These are phyloP conservation scores for Tyria jacobaeae DNA, from an alignment of 2,888 invertebrate genomes.

Conservation along the genomic window DNA sequence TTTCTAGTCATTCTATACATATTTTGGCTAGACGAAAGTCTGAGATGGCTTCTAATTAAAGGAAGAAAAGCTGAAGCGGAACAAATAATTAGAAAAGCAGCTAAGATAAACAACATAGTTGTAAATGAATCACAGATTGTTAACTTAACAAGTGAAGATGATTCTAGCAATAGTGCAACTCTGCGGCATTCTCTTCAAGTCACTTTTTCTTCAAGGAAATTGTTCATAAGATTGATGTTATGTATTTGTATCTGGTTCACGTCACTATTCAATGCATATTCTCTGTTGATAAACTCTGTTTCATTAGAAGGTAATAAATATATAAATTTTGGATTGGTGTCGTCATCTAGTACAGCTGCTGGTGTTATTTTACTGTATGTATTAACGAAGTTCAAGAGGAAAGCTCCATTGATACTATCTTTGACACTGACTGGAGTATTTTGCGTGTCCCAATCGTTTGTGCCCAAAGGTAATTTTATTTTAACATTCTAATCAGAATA, in stretches of 20 bases:
- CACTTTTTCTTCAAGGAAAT: conserved; percentile 54
- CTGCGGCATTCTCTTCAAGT: conserved; percentile 28
- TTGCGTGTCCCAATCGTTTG: conserved; percentile 33
- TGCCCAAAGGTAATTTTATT: conserved; percentile 33
- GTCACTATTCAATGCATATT: conserved; percentile 83
- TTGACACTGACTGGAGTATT: conserved; percentile 36
- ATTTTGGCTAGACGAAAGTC: conserved; percentile 89
- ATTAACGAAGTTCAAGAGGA: conserved; percentile 82
- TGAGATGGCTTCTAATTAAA: conserved; percentile 91
- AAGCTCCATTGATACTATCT: conserved; percentile 63
- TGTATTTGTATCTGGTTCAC: conserved; percentile 68
- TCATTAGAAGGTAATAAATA: conserved; percentile 90
- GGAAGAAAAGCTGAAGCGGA: conserved; percentile 88
- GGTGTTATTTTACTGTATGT: conserved; percentile 81
- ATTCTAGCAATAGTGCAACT: conserved; percentile 22
- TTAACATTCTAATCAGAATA: neutral
- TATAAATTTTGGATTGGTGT: conserved; percentile 89
- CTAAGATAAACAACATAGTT: conserved; percentile 69
- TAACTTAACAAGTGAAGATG: conserved; percentile 55
- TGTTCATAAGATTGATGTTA: conserved; percentile 58
- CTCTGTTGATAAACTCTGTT: conserved; percentile 90
- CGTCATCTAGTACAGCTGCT: conserved; percentile 86
- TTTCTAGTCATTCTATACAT: conserved; percentile 88
- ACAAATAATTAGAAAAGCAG: conserved; percentile 85
- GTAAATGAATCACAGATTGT: conserved; percentile 56